phyloP scores from a whole-genome alignment of 2,113 vertebrate genomes.

The Rhabdornis inornatus region DNA sequence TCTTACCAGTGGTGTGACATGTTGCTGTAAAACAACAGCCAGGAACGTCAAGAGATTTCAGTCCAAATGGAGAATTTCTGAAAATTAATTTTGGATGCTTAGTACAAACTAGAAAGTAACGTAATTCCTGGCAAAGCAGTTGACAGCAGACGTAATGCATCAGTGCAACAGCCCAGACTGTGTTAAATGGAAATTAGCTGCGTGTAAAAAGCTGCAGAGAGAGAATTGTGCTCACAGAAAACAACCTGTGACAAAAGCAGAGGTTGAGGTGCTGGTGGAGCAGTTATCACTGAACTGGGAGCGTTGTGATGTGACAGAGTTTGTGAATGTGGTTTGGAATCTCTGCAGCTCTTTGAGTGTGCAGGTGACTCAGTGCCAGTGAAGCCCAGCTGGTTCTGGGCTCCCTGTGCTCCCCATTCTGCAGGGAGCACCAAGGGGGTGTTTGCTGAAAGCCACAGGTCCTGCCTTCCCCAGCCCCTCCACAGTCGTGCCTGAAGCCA shows the following conservation, averaged over 20 bases:
- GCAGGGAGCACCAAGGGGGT: not conserved
- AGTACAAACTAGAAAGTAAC: not conserved
- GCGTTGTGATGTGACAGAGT: not conserved
- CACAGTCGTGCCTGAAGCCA: rapidly evolving
- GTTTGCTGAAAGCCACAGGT: not conserved
- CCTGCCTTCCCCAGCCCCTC: rapidly evolving
- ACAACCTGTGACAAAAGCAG: not conserved
- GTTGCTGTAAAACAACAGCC: not conserved
- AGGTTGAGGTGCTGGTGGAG: not conserved
- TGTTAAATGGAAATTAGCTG: not conserved
- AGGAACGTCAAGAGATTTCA: not conserved
- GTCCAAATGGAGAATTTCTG: not conserved
- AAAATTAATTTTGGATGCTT: constrained; percentile 9
- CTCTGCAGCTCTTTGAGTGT: not conserved
- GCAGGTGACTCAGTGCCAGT: not conserved
- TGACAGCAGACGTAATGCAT: not conserved
- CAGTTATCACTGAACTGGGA: not conserved
- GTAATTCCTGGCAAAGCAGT: not conserved
- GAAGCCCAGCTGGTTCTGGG: not conserved
- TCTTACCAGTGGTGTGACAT: not conserved
- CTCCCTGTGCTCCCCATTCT: not conserved
- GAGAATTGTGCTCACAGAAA: rapidly evolving
- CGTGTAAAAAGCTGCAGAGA: not conserved
- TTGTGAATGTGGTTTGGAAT: not conserved
- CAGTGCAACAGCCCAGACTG: not conserved